Conservation (phyloP, 2,888 invertebrate species). For the Phortica magna region DNA sequence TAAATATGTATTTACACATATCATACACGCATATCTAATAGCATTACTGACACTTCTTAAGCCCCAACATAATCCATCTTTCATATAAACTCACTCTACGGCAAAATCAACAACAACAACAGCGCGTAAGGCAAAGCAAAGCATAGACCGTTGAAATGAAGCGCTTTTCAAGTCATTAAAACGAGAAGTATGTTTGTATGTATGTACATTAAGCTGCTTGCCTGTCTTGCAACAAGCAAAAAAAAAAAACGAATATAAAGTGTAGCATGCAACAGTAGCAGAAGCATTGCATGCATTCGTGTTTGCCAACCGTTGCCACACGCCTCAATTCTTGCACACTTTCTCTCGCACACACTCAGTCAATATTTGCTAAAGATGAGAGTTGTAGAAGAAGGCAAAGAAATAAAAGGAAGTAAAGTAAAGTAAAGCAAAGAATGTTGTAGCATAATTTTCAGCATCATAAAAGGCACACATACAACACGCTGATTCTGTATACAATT, state of each 20-base stretch:
- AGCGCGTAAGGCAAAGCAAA: no score
- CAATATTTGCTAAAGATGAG: conserved; percentile 27
- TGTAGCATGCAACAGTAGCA: not conserved
- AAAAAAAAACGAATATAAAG: conserved; percentile 4
- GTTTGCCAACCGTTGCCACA: not conserved
- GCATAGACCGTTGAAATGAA: conserved; percentile 25
- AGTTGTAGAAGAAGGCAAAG: not conserved
- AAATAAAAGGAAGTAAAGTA: conserved; percentile 4
- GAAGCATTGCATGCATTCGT: conserved; percentile 18
- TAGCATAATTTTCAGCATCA: conserved; percentile 28
- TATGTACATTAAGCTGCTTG: not conserved
- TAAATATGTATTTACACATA: conserved; percentile 36
- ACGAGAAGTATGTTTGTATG: not conserved
- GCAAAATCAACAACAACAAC: no score
- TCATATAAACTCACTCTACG: conserved; percentile 32
- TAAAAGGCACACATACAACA: conserved; percentile 17
- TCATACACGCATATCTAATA: conserved; percentile 14
- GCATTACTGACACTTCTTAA: conserved; percentile 27
- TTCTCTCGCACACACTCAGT: not conserved
- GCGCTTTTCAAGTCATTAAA: conserved; percentile 34
- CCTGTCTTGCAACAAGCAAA: not conserved
- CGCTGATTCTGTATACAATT: conserved; percentile 11
- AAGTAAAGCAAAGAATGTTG: not conserved
- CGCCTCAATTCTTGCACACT: not conserved
- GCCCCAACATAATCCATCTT: not conserved